phyloP scores from a whole-genome alignment of 2,113 vertebrate species.

The Candoia aspera region DNA sequence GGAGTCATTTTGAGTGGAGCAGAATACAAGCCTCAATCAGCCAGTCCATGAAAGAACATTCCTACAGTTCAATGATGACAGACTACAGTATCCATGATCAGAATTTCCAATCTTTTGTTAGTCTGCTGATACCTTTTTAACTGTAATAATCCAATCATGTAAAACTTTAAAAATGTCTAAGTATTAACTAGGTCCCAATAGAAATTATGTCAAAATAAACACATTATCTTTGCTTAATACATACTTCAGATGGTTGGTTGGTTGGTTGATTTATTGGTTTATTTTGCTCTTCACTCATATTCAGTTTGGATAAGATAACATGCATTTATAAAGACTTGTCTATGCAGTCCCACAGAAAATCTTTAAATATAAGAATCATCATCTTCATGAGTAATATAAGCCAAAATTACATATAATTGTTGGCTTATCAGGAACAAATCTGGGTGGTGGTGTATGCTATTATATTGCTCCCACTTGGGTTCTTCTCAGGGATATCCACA shows the following conservation, averaged over 20 bases:
- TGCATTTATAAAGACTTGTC: slow-evolving; percentile 54
- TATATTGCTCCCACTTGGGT: too few relatives aligned
- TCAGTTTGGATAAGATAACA: slow-evolving; percentile 35
- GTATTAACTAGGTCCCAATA: background rate
- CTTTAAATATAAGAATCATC: too few relatives aligned
- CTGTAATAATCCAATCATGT: background rate
- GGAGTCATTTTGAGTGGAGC: too few relatives aligned
- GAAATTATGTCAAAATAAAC: background rate
- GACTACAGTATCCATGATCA: background rate
- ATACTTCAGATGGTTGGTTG: background rate
- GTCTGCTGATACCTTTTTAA: background rate
- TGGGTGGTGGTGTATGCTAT: too few relatives aligned
- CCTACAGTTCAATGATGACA: background rate
- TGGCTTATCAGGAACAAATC: too few relatives aligned
- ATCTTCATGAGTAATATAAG: too few relatives aligned
- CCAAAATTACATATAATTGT: too few relatives aligned
- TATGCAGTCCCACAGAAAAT: too few relatives aligned
- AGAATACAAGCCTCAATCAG: background rate
- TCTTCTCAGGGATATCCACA: too few relatives aligned
- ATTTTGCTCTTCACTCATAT: background rate
- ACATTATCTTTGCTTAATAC: background rate
- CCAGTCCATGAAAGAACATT: background rate
- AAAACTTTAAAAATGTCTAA: background rate
- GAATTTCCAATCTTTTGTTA: background rate
- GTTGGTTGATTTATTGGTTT: background rate